Evolutionary conservation across 2,888 invertebrate genomes (phyloP).

Genomic region (Siphlonurus alternatus): DNA sequence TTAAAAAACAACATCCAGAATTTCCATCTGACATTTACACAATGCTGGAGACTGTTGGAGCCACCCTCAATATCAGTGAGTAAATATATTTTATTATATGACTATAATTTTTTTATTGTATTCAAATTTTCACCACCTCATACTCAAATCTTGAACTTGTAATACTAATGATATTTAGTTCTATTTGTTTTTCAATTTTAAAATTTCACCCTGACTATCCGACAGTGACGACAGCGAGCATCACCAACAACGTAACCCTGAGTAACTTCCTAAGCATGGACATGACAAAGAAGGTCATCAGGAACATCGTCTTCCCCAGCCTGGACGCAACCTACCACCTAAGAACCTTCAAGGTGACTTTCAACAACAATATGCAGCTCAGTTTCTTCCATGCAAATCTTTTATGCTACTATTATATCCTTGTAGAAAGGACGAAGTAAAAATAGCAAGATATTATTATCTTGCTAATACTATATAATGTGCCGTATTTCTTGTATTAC

Average conservation of each 20-base stretch:
- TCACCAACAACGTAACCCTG: constrained; percentile 2
- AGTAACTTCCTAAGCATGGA: constrained; percentile 21
- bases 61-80: constrained; percentile 19
- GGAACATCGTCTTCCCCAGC: constrained; percentile 20
- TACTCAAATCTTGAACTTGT: no score
- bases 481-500: no score
- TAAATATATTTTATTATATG: background rate
- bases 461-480: no score
- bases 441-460: no score
- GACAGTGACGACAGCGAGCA: background rate
- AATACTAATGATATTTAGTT: no score
- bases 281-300: constrained; percentile 24
- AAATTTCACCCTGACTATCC: background rate
- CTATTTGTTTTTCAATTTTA: background rate
- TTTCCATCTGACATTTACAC: constrained; percentile 56
- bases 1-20: constrained; percentile 44
- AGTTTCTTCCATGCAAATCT: no score
- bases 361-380: no score
- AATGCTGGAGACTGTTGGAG: constrained; percentile 29
- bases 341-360: constrained; percentile 1
- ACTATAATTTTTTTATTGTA: no score
- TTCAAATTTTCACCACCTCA: background rate
- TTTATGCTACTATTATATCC: no score
- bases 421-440: no score
- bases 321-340: constrained; percentile 9